phyloP scores from a whole-genome alignment of 1,140 invertebrate genomes.

The Ptiloglossa arizonensis region DNA sequence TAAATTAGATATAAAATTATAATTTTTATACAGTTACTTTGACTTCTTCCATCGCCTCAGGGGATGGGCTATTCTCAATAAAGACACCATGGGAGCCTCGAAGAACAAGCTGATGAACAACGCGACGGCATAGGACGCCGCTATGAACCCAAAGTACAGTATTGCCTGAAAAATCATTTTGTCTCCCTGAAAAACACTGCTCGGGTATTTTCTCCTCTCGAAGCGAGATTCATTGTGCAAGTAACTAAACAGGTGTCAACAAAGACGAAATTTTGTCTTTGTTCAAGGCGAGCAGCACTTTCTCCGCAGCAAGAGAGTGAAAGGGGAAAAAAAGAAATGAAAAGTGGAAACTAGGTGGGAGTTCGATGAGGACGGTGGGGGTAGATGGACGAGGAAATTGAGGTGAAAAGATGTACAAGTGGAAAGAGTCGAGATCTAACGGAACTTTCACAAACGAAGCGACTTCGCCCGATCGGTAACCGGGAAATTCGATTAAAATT shows the following conservation, averaged over 20 bases:
- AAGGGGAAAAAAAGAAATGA: constrained; percentile 24
- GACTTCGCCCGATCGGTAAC: neutral
- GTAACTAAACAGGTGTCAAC: neutral
- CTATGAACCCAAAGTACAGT: constrained; percentile 65
- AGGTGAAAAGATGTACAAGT: neutral
- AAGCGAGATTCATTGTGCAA: neutral
- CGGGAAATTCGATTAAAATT: neutral
- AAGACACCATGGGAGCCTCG: constrained; percentile 74
- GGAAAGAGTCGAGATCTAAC: constrained; percentile 36
- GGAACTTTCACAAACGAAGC: neutral
- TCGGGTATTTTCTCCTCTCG: neutral
- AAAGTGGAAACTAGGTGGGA: neutral
- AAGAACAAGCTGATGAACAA: constrained; percentile 70
- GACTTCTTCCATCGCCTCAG: constrained; percentile 63
- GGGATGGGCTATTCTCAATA: constrained; percentile 72
- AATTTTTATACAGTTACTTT: neutral
- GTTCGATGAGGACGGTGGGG: neutral
- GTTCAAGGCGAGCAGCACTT: neutral
- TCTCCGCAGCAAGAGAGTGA: neutral
- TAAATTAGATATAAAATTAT: neutral
- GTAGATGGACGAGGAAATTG: neutral
- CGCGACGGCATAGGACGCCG: constrained; percentile 64
- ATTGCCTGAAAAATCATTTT: constrained; percentile 56
- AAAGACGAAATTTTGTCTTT: neutral
- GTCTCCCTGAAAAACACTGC: neutral